Evolutionary conservation across 2,888 invertebrate genomes (phyloP), one percentile per base, ranked within the genome.

Genomic region (Andrena marginata): DNA sequence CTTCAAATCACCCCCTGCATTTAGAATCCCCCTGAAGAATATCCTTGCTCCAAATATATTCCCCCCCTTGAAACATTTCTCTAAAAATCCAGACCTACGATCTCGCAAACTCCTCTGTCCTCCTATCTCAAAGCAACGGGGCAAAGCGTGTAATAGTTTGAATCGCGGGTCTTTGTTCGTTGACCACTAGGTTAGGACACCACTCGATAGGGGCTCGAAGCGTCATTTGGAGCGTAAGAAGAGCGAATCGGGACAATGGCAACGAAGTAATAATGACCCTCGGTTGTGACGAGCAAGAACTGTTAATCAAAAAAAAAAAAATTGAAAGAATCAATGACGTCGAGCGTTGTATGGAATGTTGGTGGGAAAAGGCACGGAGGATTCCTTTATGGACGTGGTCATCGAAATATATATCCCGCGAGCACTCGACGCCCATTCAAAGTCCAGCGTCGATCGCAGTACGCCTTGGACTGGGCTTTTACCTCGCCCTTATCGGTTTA

Each of bases 401-500:
- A 63, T 75, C 75, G 71, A 60, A 65, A 70, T 20, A 69, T n/a
- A 62, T 67, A 78, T 74, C 79, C 70, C 23, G 62, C 60, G 60
- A 65, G 49, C 70, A 51, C n/a, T 67, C 77, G 62, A 56, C 60
- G 68, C 65, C 68, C 48, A 54, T 69, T 35, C 62, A 65, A 64
- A 74, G 79, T 74, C 68, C 62, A 23, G 29, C 42, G 68, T 71
- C 69, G 73, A 77, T 85, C 67, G 62, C 59, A 71, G 78, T 73
- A 51, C 70, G 29, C 60, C 69, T 77, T 62, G 35, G 68, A 68
- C 76, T 75, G 69, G 48, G 49, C 65, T 79, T 49, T 76, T 79
- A 62, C 74, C 62, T 26, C 10, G 23, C 62, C 59, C 60, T 85
- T 78, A 85, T 85, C 80, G 80, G 80, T 83, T 87, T 87, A 83